Evolutionary conservation across 2,797 vertebrate species (phyloP).

Genomic region (Eutrigla gurnardus): DNA sequence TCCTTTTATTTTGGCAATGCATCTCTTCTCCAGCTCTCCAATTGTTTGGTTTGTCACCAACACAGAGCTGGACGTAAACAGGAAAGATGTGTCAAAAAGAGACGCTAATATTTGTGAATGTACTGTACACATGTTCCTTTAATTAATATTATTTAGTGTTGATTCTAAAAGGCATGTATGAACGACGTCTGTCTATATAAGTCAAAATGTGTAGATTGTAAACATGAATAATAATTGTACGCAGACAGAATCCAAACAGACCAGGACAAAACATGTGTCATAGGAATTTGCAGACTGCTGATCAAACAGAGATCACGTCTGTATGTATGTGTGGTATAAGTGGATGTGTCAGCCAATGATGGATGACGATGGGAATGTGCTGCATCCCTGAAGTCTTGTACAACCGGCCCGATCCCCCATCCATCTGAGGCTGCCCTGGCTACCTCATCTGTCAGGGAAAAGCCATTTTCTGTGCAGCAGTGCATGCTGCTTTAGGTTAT

Average conservation of each 20-base stretch:
- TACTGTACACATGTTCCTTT: no score
- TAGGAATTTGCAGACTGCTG: conserved; percentile 57
- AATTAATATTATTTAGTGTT: no score
- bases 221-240: background rate
- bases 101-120: no score
- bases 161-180: no score
- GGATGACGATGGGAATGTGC: conserved; percentile 79
- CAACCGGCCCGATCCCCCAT: conserved; percentile 70
- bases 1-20: no score
- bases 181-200: no score
- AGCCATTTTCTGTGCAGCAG: conserved; percentile 74
- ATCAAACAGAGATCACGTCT: conserved; percentile 75
- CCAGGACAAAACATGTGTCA: conserved; percentile 25
- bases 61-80: no score
- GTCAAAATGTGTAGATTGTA: background rate
- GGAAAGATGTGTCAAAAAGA: no score
- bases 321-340: conserved; percentile 76
- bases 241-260: background rate
- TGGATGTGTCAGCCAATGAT: conserved; percentile 80
- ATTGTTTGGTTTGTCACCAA: no score
- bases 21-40: no score
- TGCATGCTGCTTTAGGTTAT: conserved; percentile 75
- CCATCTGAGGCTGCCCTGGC: conserved; percentile 70
- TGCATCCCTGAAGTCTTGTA: conserved; percentile 77
- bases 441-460: conserved; percentile 79